These are phyloP conservation scores for Bostrychus sinensis DNA, from an alignment of 2,113 vertebrate species.

Conservation along the genomic window DNA sequence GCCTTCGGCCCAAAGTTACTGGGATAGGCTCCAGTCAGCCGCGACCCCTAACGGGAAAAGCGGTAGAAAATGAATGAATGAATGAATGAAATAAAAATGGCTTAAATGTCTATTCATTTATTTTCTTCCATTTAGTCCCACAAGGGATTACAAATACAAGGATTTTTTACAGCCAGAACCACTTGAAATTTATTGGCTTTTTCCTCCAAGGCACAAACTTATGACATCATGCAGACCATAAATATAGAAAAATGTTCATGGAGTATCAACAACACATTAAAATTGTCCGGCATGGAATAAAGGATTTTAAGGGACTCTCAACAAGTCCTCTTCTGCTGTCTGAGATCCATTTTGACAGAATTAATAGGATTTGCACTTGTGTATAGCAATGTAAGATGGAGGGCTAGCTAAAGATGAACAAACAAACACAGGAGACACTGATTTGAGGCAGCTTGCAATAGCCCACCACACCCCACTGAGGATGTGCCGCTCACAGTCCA, in stretches of 20 bases:
- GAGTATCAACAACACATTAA: not conserved
- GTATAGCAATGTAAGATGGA: slow-evolving; percentile 16
- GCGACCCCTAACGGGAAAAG: too few relatives aligned
- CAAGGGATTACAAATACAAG: too few relatives aligned
- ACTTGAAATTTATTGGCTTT: too few relatives aligned
- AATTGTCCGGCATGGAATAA: slow-evolving; percentile 6
- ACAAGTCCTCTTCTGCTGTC: slow-evolving; percentile 29
- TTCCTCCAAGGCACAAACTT: too few relatives aligned
- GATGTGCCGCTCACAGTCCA: slow-evolving; percentile 71
- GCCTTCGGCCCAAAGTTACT: too few relatives aligned
- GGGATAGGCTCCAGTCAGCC: too few relatives aligned
- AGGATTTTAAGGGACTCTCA: slow-evolving; percentile 40
- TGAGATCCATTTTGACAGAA: slow-evolving; percentile 30
- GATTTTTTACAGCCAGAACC: too few relatives aligned
- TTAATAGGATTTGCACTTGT: slow-evolving; percentile 23
- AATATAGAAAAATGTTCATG: not conserved
- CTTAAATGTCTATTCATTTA: too few relatives aligned
- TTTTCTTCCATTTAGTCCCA: too few relatives aligned
- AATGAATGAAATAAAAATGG: too few relatives aligned
- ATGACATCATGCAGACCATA: too few relatives aligned
- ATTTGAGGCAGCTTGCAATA: slow-evolving; percentile 51
- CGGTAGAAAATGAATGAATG: too few relatives aligned
- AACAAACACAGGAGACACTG: slow-evolving; percentile 23
- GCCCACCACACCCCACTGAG: slow-evolving; percentile 61
- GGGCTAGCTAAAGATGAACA: slow-evolving; percentile 19